Base-by-base conservation (phyloP, 2,888 invertebrate genomes). In the Drosophila birchii region DNA sequence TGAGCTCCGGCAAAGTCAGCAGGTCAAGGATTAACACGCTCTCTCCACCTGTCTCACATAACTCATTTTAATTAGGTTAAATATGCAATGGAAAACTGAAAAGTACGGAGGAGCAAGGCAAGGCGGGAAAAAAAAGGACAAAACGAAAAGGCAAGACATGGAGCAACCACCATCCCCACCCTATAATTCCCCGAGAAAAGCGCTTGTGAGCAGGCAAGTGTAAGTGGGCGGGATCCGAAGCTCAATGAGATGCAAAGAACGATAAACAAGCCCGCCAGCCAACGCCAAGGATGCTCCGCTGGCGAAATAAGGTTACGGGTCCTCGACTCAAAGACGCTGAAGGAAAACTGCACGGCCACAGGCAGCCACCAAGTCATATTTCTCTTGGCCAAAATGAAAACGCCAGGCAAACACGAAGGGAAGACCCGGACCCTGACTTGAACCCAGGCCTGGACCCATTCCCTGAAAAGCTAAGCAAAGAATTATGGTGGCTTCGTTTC, bases 231-330 rank as follows among this genome's bases (percentile, higher is more conserved):
- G 43, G 45, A 43, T 26, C 38, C 79, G 74, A 77, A 77, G 81
- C 84, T 89, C 88, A 87, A 89, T 87, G 87, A 87, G 86, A 87
- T 87, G 89, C 87, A 88, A 87, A 89, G 80, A 74, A 81, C 81
- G 86, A 89, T 87, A 88, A 89, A 83, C 78, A 78, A 89, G 78
- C 77, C 79, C 75, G 68, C 80, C 78, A 80, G 80, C 80, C 78
- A 80, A 79, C 89, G 60, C 39, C 34, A 55, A 72, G 71, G 81
- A 71, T 71, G 79, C 73, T 75, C 77, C 69, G 66, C 62, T 57
- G 73, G 78, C 79, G 47, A 74, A 86, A 83, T 81, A 83, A 83
- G 83, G 81, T 76, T 80, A 76, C 76, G 79, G 76, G 74, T 76
- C 71, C 72, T 79, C 67, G 53, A 70, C 84, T 71, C 49, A 70